These are phyloP conservation scores for Epiblema foenella DNA, from an alignment of 2,888 invertebrate genomes.

Conservation along the genomic window DNA sequence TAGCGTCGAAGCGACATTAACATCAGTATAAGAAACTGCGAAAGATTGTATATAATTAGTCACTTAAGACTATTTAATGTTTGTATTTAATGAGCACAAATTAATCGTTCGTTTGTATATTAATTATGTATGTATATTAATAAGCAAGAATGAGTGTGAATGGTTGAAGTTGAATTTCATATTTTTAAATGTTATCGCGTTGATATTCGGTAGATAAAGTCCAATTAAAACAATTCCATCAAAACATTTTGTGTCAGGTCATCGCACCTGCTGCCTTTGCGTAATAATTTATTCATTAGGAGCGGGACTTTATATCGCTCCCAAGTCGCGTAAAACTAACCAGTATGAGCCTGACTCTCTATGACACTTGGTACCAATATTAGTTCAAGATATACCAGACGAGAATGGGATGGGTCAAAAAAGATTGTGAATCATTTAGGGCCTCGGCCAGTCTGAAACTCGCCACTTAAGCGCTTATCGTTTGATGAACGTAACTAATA, in stretches of 20 bases:
- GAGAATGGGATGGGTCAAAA: not conserved
- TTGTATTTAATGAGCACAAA: conserved; percentile 57
- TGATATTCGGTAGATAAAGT: conserved; percentile 78
- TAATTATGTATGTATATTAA: conserved; percentile 71
- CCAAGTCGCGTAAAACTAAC: not conserved
- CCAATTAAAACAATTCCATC: conserved; percentile 85
- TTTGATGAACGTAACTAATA: conserved; percentile 21
- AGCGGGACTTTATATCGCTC: conserved; percentile 54
- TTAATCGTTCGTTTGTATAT: conserved; percentile 65
- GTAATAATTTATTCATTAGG: conserved; percentile 82
- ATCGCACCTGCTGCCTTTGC: conserved; percentile 79
- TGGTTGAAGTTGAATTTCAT: conserved; percentile 74
- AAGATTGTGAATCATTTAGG: not conserved
- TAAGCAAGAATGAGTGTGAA: conserved; percentile 72
- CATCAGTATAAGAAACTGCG: conserved; percentile 21
- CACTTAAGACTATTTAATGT: conserved; percentile 35
- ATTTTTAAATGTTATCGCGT: conserved; percentile 73
- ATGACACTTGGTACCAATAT: not conserved
- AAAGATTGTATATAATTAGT: conserved; percentile 34
- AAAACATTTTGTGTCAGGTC: conserved; percentile 84
- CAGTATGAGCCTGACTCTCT: not conserved
- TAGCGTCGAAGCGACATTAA: conserved; percentile 7
- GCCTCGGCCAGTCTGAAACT: conserved; percentile 12
- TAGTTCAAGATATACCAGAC: not conserved
- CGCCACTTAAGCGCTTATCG: conserved; percentile 19